Conservation (phyloP, 2,888 invertebrate genomes). For the Thymelicus lineola region DNA sequence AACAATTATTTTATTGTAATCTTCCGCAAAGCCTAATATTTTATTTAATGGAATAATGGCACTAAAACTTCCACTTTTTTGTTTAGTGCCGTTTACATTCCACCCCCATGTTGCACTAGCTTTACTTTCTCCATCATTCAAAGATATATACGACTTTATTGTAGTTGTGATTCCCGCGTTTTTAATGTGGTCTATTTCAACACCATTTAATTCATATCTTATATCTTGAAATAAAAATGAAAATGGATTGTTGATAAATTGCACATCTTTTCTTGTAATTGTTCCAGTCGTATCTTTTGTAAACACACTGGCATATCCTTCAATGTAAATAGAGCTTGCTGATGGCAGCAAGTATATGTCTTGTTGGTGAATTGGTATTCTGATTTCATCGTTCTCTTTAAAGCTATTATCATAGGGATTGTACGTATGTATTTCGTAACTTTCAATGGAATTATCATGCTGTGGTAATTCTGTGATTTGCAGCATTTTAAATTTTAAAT, state of each 20-base stretch:
- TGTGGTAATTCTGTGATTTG: conserved; percentile 35
- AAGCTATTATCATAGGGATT: conserved; percentile 43
- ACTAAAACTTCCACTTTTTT: conserved; percentile 45
- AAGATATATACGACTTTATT: conserved; percentile 19
- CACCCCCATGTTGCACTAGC: neutral
- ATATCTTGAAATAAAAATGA: conserved; percentile 29
- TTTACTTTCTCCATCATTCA: neutral
- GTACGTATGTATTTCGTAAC: conserved; percentile 41
- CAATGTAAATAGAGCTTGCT: conserved; percentile 40
- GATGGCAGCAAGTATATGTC: conserved; percentile 40
- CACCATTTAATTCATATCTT: conserved; percentile 35
- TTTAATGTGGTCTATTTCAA: conserved; percentile 40
- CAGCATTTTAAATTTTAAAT: conserved; percentile 18
- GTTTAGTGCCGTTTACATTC: neutral
- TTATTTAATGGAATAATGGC: conserved; percentile 31
- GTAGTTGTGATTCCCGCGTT: conserved; percentile 42
- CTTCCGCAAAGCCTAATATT: conserved; percentile 44
- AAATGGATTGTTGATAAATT: neutral
- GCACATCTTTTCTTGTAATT: neutral
- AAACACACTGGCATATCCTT: neutral
- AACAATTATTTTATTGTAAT: conserved; percentile 59
- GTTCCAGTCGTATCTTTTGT: neutral
- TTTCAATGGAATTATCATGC: conserved; percentile 40
- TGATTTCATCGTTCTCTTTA: conserved; percentile 43
- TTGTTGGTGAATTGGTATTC: conserved; percentile 40